A percentile compares a stretch with the other conserved stretches of the same genome.
Conservation (phyloP, 2,113 vertebrate genomes). For the Propithecus coquereli region DNA sequence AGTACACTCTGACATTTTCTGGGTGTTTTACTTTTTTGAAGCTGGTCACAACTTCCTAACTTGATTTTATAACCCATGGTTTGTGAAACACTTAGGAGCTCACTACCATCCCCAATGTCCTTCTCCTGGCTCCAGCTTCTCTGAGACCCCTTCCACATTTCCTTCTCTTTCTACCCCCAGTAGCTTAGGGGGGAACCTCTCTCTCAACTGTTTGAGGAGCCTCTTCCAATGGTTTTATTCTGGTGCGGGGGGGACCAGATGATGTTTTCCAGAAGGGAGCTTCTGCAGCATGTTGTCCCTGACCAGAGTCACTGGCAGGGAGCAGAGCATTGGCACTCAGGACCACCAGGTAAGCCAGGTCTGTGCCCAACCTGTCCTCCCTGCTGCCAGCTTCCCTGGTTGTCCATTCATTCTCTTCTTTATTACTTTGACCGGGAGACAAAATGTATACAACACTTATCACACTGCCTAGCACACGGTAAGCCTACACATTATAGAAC, state of each 20-base stretch:
- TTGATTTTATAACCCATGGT: background rate
- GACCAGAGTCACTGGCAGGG: slow-evolving; percentile 29
- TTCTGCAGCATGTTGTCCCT: background rate
- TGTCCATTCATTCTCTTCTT: background rate
- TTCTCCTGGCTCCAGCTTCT: background rate
- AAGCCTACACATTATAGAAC: background rate
- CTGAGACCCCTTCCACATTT: background rate
- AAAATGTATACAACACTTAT: background rate
- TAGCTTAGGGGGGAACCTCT: background rate
- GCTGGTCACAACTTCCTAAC: background rate
- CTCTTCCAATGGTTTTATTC: background rate
- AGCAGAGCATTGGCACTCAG: background rate
- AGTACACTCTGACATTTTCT: background rate
- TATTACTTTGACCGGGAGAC: background rate
- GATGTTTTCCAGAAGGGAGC: background rate
- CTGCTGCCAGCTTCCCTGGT: background rate
- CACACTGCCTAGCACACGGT: background rate
- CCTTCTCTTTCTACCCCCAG: background rate
- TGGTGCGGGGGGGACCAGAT: background rate
- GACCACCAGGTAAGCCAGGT: background rate
- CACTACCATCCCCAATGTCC: no score
- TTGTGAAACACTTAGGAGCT: background rate
- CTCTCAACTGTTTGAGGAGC: background rate
- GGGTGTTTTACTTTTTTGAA: background rate
- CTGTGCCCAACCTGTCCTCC: background rate